phyloP scores from a whole-genome alignment of 2,113 vertebrate species.

The Hippopotamus amphibius region DNA sequence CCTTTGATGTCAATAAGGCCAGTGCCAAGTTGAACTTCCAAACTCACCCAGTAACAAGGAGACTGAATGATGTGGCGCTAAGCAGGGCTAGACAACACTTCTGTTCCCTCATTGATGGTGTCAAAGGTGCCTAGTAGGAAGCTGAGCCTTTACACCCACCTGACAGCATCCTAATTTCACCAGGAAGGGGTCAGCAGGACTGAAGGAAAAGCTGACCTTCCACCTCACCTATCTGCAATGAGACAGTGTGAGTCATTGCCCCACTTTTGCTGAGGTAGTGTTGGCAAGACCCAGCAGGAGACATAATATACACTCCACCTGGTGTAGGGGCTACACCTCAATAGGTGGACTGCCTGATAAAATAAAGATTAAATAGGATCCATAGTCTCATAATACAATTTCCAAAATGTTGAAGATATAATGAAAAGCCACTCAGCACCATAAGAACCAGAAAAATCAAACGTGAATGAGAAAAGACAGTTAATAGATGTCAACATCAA shows the following conservation, averaged over 20 bases:
- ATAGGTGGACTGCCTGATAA: background rate
- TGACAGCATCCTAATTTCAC: background rate
- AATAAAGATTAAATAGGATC: slow-evolving; percentile 28
- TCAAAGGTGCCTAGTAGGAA: background rate
- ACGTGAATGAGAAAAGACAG: background rate
- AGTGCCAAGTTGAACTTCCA: background rate
- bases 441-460: slow-evolving; percentile 22
- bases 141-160: background rate
- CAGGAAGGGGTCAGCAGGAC: background rate
- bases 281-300: background rate
- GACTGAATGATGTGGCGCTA: background rate
- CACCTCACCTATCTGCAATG: background rate
- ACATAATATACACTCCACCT: background rate
- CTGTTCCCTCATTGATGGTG: background rate
- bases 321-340: background rate
- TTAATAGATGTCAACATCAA: background rate
- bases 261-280: background rate
- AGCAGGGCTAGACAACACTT: background rate
- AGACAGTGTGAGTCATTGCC: slow-evolving; percentile 1
- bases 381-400: background rate
- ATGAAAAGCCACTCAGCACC: background rate
- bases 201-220: background rate
- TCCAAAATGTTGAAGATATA: background rate
- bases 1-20: background rate
- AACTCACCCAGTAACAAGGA: background rate